phyloP scores from a whole-genome alignment of 2,113 vertebrate species.

The Crotalus viridis region DNA sequence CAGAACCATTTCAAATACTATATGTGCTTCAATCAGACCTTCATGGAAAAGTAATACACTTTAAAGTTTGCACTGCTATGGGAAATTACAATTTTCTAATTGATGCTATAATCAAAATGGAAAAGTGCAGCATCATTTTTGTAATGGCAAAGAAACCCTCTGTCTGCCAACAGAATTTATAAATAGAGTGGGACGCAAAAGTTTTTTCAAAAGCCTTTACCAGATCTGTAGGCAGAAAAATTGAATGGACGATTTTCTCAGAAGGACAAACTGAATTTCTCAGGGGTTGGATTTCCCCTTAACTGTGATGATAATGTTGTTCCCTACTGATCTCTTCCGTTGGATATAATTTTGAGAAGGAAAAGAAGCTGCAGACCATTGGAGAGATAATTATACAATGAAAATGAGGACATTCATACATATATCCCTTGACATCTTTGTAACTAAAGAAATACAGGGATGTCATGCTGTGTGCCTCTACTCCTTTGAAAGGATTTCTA shows the following conservation, averaged over 20 bases:
- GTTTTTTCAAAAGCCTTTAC: neutral
- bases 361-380: neutral
- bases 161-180: neutral
- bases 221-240: neutral
- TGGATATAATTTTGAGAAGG: neutral
- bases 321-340: neutral
- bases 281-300: neutral
- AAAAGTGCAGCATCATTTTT: neutral
- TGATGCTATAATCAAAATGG: neutral
- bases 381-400: neutral
- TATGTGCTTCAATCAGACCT: neutral
- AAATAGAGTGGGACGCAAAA: neutral
- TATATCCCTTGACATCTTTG: neutral
- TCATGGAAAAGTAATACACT: neutral
- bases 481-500: neutral
- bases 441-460: neutral
- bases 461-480: neutral
- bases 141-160: neutral
- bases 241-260: neutral
- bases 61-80: neutral
- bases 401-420: neutral
- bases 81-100: neutral
- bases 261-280: neutral
- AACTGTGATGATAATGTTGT: neutral
- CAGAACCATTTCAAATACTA: neutral